phyloP scores from a whole-genome alignment of 2,797 vertebrate genomes.

The Neopelma chrysocephalum region DNA sequence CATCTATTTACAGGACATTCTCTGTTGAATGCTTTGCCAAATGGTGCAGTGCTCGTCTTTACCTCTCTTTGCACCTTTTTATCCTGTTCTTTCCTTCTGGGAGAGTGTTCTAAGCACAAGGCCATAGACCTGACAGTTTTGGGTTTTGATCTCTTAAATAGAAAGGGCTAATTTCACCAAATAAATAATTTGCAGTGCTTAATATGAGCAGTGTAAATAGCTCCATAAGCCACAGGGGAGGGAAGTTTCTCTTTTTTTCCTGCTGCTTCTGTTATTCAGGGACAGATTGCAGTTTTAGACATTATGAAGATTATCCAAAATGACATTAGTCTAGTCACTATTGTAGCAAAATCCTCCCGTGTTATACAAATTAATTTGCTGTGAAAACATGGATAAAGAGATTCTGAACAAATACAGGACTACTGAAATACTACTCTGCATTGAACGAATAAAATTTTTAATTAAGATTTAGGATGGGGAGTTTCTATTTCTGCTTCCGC shows the following conservation, averaged over 20 bases:
- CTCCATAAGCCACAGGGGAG: background rate
- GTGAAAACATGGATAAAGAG: background rate
- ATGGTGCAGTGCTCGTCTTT: background rate
- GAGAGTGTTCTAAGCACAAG: background rate
- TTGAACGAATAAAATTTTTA: conserved; percentile 36
- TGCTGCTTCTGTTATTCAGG: conserved; percentile 20
- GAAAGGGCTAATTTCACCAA: conserved; percentile 21
- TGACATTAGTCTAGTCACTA: conserved; percentile 44
- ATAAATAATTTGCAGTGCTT: conserved; percentile 1
- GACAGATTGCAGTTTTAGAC: conserved; percentile 1
- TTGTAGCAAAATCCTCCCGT: conserved; percentile 43
- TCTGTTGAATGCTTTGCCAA: conserved; percentile 8
- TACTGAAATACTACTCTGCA: background rate
- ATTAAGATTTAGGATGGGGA: background rate
- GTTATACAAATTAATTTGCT: conserved; percentile 52
- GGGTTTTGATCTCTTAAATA: background rate
- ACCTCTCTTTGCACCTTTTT: background rate
- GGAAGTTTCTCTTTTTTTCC: conserved; percentile 1
- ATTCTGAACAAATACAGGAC: conserved; percentile 38
- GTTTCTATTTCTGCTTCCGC: background rate
- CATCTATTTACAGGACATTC: background rate
- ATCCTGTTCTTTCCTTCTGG: background rate
- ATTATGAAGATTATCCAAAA: conserved; percentile 44
- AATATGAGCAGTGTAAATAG: conserved; percentile 9
- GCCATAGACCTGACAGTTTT: background rate